Base-by-base conservation (phyloP, 2,888 invertebrate genomes). In the Prosopocoilus inquinatus region DNA sequence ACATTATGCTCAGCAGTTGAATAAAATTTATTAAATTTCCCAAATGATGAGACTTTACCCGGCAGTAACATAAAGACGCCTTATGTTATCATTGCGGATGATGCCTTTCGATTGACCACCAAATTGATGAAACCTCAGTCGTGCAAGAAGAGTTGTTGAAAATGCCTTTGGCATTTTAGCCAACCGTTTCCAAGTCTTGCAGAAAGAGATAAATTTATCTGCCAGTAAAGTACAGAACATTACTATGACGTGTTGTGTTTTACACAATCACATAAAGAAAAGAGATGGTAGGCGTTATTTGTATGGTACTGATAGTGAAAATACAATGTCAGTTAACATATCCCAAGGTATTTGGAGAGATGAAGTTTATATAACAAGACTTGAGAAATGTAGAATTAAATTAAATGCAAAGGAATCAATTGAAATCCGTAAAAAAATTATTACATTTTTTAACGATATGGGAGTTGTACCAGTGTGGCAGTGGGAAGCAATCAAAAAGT, bases 251-350 rank as follows among this genome's bases (percentile, higher is more conserved):
- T 50, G 51, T 32, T 50, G 51, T 32, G 44, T 34, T 44, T 13
- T 50, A 50, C 51, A 50, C 16, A 50, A 50, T 50, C 45, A 33
- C 33, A 50, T 50, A 12, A 50, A 50, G 45, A 4, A 45, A 16
- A 43, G 12, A 9, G 51, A 50, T 33, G 51, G 51, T 7, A 44
- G 45, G 13, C 43, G 15, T 32, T 50, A 50, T 45, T 45, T 50
- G n/a, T 7, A 8, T 32, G 51, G 51, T 28, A 16, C 45, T n/a
- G 51, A 50, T 50, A 4, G 9, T 4, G 51, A 50, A 33, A 45
- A 50, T 9, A 50, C 16, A 15, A 28, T 11, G 32, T 4, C 15
- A 44, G 45, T 44, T n/a, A 50, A 28, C 11, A 8, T 50, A 12
- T 45, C 44, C 32, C 32, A 44, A 12, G 51, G 51, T 12, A 44